Evolutionary conservation across 2,797 vertebrate species (phyloP).

Genomic region (Hapalemur alaotrensis): DNA sequence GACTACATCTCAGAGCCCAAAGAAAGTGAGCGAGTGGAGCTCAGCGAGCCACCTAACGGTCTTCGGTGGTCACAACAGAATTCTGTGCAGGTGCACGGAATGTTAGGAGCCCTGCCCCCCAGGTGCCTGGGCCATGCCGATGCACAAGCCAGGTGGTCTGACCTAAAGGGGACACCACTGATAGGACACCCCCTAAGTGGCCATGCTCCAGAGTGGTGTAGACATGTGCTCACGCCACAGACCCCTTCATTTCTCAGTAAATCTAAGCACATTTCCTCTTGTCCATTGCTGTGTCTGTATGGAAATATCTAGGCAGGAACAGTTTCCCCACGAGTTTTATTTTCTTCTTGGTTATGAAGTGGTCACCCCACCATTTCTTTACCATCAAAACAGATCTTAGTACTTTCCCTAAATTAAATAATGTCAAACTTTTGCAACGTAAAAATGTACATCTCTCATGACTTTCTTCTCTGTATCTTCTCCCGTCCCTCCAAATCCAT

Average conservation of each 20-base stretch:
- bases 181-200: too few species aligned
- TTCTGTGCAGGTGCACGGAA: not conserved
- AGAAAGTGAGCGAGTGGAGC: fast-evolving
- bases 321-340: not conserved
- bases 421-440: too few species aligned
- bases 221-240: not conserved
- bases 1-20: fast-evolving
- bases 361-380: not conserved
- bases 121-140: not conserved
- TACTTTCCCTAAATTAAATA: not conserved
- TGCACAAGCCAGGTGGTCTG: not conserved
- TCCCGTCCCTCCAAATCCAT: not conserved
- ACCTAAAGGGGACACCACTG: not conserved
- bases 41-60: fast-evolving
- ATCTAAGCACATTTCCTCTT: not conserved
- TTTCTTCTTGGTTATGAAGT: not conserved
- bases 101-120: not conserved
- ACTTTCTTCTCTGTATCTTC: not conserved
- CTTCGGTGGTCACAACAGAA: not conserved
- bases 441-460: too few species aligned
- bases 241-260: not conserved
- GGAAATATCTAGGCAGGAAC: not conserved
- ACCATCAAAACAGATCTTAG: not conserved
- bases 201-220: not conserved
- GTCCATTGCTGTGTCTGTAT: not conserved